phyloP scores from a whole-genome alignment of 2,113 vertebrate genomes.

The Vombatus ursinus region DNA sequence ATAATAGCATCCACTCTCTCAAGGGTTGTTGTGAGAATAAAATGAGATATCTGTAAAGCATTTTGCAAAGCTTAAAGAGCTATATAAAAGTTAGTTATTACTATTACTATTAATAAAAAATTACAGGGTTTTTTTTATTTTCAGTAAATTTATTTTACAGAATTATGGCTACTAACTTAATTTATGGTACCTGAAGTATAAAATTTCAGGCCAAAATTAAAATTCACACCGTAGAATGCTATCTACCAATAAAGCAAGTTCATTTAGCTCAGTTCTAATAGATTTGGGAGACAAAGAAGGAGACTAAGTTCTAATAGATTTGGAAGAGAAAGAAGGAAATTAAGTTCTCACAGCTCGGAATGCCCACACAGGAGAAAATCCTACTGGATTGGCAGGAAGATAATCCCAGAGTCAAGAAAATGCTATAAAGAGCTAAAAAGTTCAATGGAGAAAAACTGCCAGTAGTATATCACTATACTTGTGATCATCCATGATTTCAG shows the following conservation, averaged over 20 bases:
- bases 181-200: slow-evolving; percentile 39
- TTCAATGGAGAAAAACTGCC: background rate
- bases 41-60: background rate
- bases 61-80: background rate
- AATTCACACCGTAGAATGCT: background rate
- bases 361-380: background rate
- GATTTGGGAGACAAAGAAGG: background rate
- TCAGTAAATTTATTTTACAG: background rate
- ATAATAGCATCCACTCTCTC: background rate
- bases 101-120: background rate
- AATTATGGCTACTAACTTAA: slow-evolving; percentile 18
- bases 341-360: slow-evolving; percentile 1
- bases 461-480: background rate
- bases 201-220: slow-evolving; percentile 9
- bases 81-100: background rate
- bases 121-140: background rate
- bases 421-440: background rate
- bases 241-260: background rate
- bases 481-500: background rate
- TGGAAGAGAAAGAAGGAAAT: background rate
- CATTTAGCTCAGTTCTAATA: background rate
- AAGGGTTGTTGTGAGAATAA: background rate
- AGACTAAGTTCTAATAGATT: background rate
- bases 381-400: background rate
- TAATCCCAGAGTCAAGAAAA: slow-evolving; percentile 23